Evolutionary conservation across 2,888 invertebrate species (phyloP).

Genomic region (Erynnis tages): DNA sequence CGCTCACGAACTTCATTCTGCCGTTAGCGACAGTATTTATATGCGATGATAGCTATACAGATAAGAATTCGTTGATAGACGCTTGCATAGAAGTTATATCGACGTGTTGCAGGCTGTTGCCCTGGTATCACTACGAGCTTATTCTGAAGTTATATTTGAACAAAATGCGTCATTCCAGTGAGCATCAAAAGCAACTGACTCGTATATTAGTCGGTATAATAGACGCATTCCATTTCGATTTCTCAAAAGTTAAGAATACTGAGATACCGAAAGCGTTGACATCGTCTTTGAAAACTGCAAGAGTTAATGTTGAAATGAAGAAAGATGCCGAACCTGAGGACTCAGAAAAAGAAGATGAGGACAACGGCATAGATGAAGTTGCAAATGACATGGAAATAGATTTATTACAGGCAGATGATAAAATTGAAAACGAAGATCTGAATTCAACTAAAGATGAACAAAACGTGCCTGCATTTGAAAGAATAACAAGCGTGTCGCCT

Average conservation of each 20-base stretch:
- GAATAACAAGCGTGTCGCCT: conserved; percentile 82
- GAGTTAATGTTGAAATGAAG: conserved; percentile 9
- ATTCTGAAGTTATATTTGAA: conserved; percentile 90
- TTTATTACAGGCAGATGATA: conserved; percentile 65
- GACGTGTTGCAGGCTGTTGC: conserved; percentile 87
- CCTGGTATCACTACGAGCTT: conserved; percentile 95
- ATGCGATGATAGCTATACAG: conserved; percentile 87
- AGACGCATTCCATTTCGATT: conserved; percentile 95
- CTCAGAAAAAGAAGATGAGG: conserved; percentile 39
- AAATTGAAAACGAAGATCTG: conserved; percentile 53
- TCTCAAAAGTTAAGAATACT: conserved; percentile 81
- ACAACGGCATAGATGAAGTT: conserved; percentile 37
- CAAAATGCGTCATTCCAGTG: conserved; percentile 86
- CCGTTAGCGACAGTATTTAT: conserved; percentile 92
- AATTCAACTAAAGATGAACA: conserved; percentile 46
- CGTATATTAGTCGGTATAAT: conserved; percentile 89
- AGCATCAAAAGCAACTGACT: conserved; percentile 92
- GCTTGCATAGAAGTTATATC: conserved; percentile 92
- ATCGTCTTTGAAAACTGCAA: conserved; percentile 43
- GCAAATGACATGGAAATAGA: conserved; percentile 50
- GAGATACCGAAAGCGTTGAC: conserved; percentile 61
- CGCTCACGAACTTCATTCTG: conserved; percentile 91
- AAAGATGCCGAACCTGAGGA: conserved; percentile 31
- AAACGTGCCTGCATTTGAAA: conserved; percentile 61
- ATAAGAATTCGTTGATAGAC: conserved; percentile 91